These are phyloP conservation scores for Gonatopus flavifemur DNA, from an alignment of 1,140 invertebrate genomes.

Conservation along the genomic window DNA sequence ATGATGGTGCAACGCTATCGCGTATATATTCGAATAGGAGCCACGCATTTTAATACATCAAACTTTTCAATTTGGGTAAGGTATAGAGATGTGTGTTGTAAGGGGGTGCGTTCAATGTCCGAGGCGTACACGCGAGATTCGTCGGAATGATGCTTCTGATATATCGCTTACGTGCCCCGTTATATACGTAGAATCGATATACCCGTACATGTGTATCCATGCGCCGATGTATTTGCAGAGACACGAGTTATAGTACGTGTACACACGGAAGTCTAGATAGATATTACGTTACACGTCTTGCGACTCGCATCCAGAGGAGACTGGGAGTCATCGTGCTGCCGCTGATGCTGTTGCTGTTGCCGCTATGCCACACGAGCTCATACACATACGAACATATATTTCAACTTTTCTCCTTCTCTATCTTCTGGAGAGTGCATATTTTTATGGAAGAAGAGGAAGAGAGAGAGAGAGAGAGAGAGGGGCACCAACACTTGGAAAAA, in stretches of 20 bases:
- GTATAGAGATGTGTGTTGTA: conserved; percentile 23
- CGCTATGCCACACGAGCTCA: no score
- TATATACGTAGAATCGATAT: conserved; percentile 30
- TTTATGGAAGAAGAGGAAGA: background rate
- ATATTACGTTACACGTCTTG: background rate
- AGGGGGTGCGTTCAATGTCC: no score
- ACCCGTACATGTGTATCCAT: background rate
- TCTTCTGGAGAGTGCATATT: no score
- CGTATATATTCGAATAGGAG: no score
- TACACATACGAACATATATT: no score
- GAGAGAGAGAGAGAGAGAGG: background rate
- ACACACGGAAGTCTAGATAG: background rate
- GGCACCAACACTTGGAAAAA: conserved; percentile 15
- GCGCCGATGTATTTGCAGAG: background rate
- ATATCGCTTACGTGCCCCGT: conserved; percentile 47
- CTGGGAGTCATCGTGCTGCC: no score
- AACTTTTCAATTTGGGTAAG: conserved; percentile 45
- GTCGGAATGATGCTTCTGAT: conserved; percentile 39
- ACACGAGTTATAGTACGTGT: no score
- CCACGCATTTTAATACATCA: conserved; percentile 43
- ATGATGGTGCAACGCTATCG: no score
- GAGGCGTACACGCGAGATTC: no score
- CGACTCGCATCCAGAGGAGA: background rate
- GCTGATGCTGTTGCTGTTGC: no score
- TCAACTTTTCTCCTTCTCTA: no score